phyloP scores from a whole-genome alignment of 2,888 invertebrate genomes.

The Stenotaenia linearis region DNA sequence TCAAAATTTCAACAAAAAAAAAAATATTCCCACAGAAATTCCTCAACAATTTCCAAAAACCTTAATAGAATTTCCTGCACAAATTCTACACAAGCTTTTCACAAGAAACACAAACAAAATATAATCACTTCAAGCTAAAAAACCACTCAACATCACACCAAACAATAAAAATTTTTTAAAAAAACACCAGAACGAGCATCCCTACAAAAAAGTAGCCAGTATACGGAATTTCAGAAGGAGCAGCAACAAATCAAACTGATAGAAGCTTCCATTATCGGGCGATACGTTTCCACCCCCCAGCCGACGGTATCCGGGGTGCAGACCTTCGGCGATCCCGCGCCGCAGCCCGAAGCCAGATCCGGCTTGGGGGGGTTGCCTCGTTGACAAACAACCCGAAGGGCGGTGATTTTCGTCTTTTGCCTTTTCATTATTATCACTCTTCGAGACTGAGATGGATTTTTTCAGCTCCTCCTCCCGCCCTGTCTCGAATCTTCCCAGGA shows the following conservation, averaged over 20 bases:
- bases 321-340: conserved; percentile 28
- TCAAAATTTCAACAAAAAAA: no score
- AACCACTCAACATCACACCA: no score
- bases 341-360: conserved; percentile 27
- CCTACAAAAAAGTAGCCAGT: not conserved
- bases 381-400: conserved; percentile 32
- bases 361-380: conserved; percentile 17
- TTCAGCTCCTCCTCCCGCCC: conserved; percentile 26
- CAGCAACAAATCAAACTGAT: not conserved
- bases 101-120: no score
- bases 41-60: no score
- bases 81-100: no score
- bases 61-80: no score
- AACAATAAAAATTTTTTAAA: no score
- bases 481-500: conserved; percentile 24
- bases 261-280: not conserved
- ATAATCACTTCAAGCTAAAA: no score
- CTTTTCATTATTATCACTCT: conserved; percentile 31
- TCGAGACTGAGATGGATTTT: conserved; percentile 17
- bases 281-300: conserved; percentile 17
- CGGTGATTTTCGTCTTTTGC: conserved; percentile 18
- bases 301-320: conserved; percentile 30
- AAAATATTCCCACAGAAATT: no score
- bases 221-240: not conserved
- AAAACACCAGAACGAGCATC: not conserved